phyloP scores from a whole-genome alignment of 2,797 vertebrate species.

The Tauraco hartlaubi region DNA sequence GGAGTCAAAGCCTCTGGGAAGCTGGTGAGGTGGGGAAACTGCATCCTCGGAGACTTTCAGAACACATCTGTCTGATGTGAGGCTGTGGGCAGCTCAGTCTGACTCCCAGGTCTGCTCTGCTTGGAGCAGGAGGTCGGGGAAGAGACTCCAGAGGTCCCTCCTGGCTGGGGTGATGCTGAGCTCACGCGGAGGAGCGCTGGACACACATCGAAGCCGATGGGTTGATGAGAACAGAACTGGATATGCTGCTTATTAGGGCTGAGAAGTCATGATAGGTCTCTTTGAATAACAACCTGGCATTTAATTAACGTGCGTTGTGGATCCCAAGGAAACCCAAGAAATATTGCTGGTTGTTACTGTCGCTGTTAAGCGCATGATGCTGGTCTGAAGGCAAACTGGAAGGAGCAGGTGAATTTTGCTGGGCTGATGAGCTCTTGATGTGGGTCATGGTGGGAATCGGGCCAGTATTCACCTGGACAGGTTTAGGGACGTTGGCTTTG shows the following conservation, averaged over 20 bases:
- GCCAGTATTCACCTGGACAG: no score
- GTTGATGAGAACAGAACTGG: neutral
- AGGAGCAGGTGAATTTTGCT: neutral
- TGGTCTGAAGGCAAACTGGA: neutral
- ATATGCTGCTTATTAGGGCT: neutral
- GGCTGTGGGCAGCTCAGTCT: neutral
- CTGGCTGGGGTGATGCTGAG: neutral
- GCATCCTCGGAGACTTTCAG: neutral
- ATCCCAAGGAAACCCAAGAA: constrained; percentile 17
- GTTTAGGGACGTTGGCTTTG: neutral
- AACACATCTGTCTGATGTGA: accelerated
- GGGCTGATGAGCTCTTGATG: neutral
- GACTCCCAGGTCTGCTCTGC: neutral
- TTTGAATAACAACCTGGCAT: constrained; percentile 9
- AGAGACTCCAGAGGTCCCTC: neutral
- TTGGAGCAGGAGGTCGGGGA: neutral
- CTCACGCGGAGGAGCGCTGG: accelerated
- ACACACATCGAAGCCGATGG: accelerated
- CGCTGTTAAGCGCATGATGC: neutral
- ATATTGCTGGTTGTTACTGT: neutral
- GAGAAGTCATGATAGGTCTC: neutral
- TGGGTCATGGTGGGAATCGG: neutral
- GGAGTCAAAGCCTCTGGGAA: neutral
- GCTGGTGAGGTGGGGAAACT: neutral
- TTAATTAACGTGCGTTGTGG: neutral